Evolutionary conservation across 2,113 vertebrate genomes (phyloP), one percentile per base, ranked within the genome.

Genomic region (Monopterus albus): DNA sequence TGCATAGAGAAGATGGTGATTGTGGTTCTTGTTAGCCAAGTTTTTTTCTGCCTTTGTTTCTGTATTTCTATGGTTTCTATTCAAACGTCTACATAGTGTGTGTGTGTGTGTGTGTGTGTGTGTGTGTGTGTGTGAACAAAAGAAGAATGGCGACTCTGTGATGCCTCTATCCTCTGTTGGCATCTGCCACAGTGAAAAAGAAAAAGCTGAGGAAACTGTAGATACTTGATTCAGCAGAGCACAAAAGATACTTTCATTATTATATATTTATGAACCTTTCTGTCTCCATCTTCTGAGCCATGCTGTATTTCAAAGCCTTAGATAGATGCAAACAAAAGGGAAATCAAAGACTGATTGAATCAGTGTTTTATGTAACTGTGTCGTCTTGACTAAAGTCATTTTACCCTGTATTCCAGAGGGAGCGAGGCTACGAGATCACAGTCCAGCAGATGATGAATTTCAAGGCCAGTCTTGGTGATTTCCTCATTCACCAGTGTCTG

Each of bases 1-100:
- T 67, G 36, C 46, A 40, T 43, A 46, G 50, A 63, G 65, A 68
- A 46, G 66, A 86, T 75, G 64, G 76, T 73, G 51, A 87, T 84
- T 81, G 82, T 85, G 81, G 75, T 75, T 85, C 82, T 74, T 79
- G 71, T 86, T 68, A 79, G 59, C 36, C 46, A 49, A 75, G 47
- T 11, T 28, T 70, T n/a, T 82, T 78, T 74, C 47, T 38, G 71
- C 57, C 63, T 82, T 87, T 87, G 69, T 87, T 77, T 79, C 58
- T 71, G 29, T 26, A 52, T 55, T 78, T 75, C 53, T 53, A 49
- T 70, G 62, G 69, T 82, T 78, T 62, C 49, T 68, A 55, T 72
- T 72, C 67, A 43, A 47, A 59, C 21, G 28, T 17, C 5, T 31
- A 45, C 36, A 7, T 46, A 14, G 26, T 18, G 5, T 56, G 28